Percentiles rank a stretch among this genome's conserved stretches.
phyloP scores from a whole-genome alignment of 1,140 invertebrate genomes.

The Heliothis subflexa region DNA sequence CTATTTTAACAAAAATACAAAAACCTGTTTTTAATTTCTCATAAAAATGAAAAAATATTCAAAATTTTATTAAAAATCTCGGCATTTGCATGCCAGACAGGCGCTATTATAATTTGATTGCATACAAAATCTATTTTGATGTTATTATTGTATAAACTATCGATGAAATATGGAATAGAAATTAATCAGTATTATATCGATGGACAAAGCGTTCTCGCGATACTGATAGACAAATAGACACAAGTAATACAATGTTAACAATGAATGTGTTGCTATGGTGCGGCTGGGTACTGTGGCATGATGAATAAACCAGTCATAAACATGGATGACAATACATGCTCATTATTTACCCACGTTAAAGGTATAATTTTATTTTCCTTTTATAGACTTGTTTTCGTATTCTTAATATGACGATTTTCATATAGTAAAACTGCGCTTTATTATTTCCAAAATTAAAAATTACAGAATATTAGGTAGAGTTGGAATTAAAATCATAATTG shows the following conservation, averaged over 20 bases:
- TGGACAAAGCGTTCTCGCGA: neutral
- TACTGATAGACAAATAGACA: neutral
- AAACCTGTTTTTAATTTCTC: neutral
- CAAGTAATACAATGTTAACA: neutral
- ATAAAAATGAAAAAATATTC: neutral
- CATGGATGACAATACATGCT: neutral
- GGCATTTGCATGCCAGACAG: neutral
- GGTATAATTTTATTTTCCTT: neutral
- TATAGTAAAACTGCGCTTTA: neutral
- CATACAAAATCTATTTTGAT: neutral
- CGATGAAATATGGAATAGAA: neutral
- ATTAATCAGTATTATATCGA: neutral
- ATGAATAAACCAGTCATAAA: neutral
- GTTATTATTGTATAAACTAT: neutral
- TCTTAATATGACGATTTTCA: neutral
- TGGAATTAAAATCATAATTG: slow-evolving; percentile 53
- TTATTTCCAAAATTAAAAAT: neutral
- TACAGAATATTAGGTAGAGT: slow-evolving; percentile 15
- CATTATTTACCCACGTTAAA: neutral
- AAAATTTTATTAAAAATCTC: neutral
- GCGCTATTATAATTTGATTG: neutral
- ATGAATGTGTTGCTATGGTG: neutral
- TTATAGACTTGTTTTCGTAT: neutral
- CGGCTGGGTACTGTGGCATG: neutral
- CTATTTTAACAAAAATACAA: neutral